Conservation (phyloP, 2,888 invertebrate genomes). For the Xestoiulus laeticollis region DNA sequence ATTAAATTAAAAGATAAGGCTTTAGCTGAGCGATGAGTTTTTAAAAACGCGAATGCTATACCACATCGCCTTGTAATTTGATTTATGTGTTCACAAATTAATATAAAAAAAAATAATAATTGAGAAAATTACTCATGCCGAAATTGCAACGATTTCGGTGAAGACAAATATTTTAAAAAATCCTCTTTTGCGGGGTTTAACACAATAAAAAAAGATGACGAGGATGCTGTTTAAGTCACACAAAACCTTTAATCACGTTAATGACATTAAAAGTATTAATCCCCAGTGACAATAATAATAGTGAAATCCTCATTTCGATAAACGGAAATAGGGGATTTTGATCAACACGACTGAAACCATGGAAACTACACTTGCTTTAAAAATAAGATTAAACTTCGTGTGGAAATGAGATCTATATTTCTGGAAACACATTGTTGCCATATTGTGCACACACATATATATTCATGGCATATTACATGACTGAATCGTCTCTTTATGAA, state of each 20-base stretch:
- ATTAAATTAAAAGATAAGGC: conserved; percentile 42
- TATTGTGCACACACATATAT: too few relatives aligned
- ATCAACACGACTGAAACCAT: neutral
- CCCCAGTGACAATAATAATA: neutral
- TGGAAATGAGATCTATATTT: neutral
- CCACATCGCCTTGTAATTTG: neutral
- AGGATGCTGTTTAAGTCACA: neutral
- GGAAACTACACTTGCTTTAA: neutral
- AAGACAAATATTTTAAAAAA: neutral
- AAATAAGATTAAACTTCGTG: neutral
- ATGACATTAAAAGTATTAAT: neutral
- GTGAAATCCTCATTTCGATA: neutral
- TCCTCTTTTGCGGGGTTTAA: neutral
- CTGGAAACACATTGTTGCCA: too few relatives aligned
- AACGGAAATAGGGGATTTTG: neutral
- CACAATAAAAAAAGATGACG: neutral
- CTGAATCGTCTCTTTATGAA: too few relatives aligned
- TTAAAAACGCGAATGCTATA: neutral
- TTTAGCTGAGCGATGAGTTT: neutral
- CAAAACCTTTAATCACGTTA: neutral
- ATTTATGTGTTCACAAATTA: neutral
- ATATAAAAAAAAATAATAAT: neutral
- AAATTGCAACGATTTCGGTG: neutral
- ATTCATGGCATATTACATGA: too few relatives aligned
- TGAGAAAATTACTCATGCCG: neutral